These are phyloP conservation scores for Melitaea cinxia DNA, from an alignment of 1,140 invertebrate genomes.

Conservation along the genomic window DNA sequence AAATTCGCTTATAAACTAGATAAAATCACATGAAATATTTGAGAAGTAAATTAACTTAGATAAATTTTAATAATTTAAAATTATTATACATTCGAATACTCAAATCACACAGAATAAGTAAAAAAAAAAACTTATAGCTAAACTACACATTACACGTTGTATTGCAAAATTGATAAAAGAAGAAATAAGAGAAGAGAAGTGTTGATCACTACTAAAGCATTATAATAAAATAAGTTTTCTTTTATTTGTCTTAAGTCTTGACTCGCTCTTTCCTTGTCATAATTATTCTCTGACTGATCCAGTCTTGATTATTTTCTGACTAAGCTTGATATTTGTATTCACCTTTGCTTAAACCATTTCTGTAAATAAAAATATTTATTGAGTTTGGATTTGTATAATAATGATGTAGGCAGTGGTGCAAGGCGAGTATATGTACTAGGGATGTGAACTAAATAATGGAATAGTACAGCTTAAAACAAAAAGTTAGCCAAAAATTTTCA, in stretches of 20 bases:
- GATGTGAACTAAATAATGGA: no score
- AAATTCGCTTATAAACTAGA: background rate
- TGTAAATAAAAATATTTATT: constrained; percentile 45
- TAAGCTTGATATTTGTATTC: constrained; percentile 74
- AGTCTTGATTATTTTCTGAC: no score
- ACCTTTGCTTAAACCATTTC: constrained; percentile 71
- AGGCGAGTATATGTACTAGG: no score
- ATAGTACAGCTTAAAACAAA: no score
- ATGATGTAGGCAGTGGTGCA: no score
- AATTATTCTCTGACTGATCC: no score
- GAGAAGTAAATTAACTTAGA: background rate
- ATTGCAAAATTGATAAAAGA: no score
- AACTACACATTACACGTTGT: background rate
- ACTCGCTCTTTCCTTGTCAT: background rate
- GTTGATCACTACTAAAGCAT: background rate
- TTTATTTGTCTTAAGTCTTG: background rate
- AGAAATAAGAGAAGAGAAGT: background rate
- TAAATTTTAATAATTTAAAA: background rate
- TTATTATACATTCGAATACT: background rate
- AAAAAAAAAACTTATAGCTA: background rate
- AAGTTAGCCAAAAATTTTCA: no score
- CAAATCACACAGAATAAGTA: background rate
- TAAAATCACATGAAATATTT: constrained; percentile 2
- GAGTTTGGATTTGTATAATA: no score
- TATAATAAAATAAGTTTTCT: constrained; percentile 1